Evolutionary conservation across 2,888 invertebrate genomes (phyloP).

Genomic region (Aphodius granarius): DNA sequence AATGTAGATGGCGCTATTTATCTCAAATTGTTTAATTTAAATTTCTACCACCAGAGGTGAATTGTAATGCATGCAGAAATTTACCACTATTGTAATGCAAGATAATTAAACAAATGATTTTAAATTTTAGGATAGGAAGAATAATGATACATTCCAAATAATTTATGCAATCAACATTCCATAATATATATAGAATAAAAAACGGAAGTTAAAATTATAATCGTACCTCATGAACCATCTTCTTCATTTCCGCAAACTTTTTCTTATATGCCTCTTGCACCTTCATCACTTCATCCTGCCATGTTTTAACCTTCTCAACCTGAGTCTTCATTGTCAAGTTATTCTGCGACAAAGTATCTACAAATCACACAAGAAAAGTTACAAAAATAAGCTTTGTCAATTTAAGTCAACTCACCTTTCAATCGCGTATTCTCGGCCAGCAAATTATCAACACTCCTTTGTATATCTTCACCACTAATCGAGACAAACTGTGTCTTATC

Average conservation of each 20-base stretch:
- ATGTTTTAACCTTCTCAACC: slow-evolving; percentile 62
- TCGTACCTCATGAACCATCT: slow-evolving; percentile 29
- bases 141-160: no score
- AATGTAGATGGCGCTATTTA: no score
- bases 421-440: slow-evolving; percentile 44
- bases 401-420: slow-evolving; percentile 37
- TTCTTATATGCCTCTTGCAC: slow-evolving; percentile 65
- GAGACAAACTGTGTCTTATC: slow-evolving; percentile 6
- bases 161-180: no score
- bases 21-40: no score
- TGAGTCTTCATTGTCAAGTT: slow-evolving; percentile 70
- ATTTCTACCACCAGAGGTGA: no score
- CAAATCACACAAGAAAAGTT: slow-evolving; percentile 45
- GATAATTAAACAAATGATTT: no score
- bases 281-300: slow-evolving; percentile 67
- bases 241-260: slow-evolving; percentile 68
- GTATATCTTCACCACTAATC: slow-evolving; percentile 42
- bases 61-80: no score
- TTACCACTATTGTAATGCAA: no score
- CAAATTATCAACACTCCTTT: slow-evolving; percentile 42
- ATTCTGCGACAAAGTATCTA: slow-evolving; percentile 66
- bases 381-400: neutral
- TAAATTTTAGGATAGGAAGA: no score
- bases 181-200: neutral
- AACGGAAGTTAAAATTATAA: neutral